phyloP scores from a whole-genome alignment of 2,888 invertebrate species.

The Antheraea yamamai region DNA sequence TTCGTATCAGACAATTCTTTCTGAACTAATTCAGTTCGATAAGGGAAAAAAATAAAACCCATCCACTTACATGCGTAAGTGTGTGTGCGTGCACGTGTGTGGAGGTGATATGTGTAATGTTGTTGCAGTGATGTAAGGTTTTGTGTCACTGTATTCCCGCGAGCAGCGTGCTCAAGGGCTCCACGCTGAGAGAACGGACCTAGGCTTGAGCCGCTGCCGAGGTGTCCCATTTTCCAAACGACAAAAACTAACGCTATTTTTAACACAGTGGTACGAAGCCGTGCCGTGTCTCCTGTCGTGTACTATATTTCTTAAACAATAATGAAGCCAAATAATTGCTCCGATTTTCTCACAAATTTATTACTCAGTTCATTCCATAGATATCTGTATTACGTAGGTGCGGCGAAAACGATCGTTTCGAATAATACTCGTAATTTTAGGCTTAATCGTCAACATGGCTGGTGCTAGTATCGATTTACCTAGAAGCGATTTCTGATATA shows the following conservation, averaged over 20 bases:
- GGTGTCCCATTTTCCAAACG: neutral
- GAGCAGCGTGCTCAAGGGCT: too few relatives aligned
- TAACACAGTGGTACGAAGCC: neutral
- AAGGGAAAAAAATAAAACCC: too few relatives aligned
- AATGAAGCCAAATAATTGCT: neutral
- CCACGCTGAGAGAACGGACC: too few relatives aligned
- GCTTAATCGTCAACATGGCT: neutral
- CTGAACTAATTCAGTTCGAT: too few relatives aligned
- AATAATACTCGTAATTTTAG: constrained; percentile 11
- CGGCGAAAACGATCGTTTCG: constrained; percentile 6
- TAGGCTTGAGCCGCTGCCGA: too few relatives aligned
- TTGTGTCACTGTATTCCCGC: too few relatives aligned
- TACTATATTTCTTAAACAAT: neutral
- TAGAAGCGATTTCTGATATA: neutral
- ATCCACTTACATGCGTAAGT: too few relatives aligned
- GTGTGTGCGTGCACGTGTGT: too few relatives aligned
- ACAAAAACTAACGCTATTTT: neutral
- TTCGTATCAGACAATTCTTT: too few relatives aligned
- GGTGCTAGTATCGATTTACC: neutral
- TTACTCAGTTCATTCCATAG: neutral
- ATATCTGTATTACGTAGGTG: neutral
- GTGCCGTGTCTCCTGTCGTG: neutral
- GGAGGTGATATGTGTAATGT: too few relatives aligned
- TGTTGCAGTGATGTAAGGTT: too few relatives aligned
- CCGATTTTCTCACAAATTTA: neutral